Conservation (phyloP, 2,113 vertebrate genomes). For the Macroglossus sobrinus region DNA sequence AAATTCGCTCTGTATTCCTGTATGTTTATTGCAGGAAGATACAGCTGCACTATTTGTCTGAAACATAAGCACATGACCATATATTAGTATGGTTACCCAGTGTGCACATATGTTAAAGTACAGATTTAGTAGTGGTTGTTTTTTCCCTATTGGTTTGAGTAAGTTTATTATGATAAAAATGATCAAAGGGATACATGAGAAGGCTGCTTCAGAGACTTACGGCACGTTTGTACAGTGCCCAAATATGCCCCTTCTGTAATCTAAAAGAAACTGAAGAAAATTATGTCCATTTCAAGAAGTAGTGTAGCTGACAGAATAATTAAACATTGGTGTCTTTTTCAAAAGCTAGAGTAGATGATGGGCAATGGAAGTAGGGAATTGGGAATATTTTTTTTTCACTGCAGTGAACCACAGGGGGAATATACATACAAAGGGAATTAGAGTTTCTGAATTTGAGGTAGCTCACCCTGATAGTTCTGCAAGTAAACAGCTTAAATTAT, state of each 20-base stretch:
- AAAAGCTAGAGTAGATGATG: not conserved
- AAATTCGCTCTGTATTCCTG: not conserved
- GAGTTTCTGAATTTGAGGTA: slow-evolving; percentile 72
- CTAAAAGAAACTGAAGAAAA: not conserved
- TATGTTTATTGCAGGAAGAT: not conserved
- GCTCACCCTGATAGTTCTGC: slow-evolving; percentile 56
- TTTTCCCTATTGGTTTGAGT: not conserved
- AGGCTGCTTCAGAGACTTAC: not conserved
- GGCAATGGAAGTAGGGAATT: not conserved
- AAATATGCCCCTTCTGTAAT: not conserved
- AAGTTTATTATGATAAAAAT: not conserved
- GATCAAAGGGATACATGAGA: not conserved
- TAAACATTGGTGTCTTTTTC: not conserved
- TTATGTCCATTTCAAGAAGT: not conserved
- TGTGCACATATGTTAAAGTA: not conserved
- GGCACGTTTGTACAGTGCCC: not conserved
- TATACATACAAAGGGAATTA: not conserved
- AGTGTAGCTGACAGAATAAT: not conserved
- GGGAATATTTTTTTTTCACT: not conserved
- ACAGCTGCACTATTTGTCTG: not conserved
- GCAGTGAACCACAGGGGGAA: slow-evolving; percentile 30
- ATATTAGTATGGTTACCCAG: not conserved
- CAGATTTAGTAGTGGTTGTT: not conserved
- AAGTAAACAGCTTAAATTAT: slow-evolving; percentile 66
- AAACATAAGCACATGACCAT: not conserved